phyloP scores from a whole-genome alignment of 2,797 vertebrate genomes.

The Onychomys leucogaster region DNA sequence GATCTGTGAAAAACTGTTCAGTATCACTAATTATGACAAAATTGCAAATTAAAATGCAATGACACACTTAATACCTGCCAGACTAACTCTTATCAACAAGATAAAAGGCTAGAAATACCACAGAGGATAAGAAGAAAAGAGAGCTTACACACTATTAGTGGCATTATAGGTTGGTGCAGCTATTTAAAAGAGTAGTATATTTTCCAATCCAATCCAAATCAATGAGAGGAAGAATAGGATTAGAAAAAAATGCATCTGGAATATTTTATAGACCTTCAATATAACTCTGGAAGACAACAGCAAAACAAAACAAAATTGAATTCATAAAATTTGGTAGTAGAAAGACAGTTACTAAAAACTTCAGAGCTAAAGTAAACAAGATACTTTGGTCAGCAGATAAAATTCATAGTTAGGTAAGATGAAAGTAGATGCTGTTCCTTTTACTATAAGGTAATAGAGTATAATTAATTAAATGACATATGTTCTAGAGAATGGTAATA shows the following conservation, averaged over 20 bases:
- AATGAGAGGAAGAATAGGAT: background rate
- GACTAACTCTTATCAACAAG: background rate
- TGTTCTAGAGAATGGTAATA: background rate
- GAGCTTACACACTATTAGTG: accelerated
- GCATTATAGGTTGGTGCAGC: background rate
- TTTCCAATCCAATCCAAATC: background rate
- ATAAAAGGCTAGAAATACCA: background rate
- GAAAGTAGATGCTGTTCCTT: background rate
- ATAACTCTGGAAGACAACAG: background rate
- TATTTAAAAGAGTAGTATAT: background rate
- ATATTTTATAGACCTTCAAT: background rate
- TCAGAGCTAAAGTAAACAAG: background rate
- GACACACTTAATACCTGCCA: accelerated
- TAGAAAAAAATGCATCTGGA: background rate
- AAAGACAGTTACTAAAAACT: background rate
- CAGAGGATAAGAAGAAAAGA: background rate
- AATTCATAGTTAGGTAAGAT: background rate
- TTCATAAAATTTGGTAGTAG: background rate
- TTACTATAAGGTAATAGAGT: background rate
- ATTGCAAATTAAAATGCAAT: background rate
- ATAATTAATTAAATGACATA: background rate
- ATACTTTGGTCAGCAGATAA: background rate
- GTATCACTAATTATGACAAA: background rate
- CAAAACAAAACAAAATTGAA: background rate
- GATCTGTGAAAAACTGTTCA: background rate